Evolutionary conservation across 2,888 invertebrate genomes (phyloP), one percentile per base, ranked within the genome.

Genomic region (Coecobrya sp.): DNA sequence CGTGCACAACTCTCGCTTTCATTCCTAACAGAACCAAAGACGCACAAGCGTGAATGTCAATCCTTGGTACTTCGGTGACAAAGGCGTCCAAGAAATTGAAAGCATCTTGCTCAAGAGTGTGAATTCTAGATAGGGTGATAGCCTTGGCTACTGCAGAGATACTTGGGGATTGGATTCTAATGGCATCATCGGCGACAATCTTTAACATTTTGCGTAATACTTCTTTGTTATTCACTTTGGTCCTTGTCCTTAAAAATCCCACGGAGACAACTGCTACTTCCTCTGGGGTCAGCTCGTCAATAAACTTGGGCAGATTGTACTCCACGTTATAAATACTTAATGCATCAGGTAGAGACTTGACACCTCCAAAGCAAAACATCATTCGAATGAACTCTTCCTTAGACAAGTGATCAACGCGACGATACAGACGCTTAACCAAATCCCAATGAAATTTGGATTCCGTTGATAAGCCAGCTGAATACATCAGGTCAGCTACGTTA

Each of bases 161-260:
- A 11, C 97, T 96, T n/a, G 97, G 97, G 95, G 97, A 97, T 95
- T 97, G 96, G 13, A 97, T 96, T 7, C 95, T 96, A 36, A 96
- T 95, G 22, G 96, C 95, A 93, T 97, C 96, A 10, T 96, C 95
- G 13, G 96, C 96, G 0, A 97, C 95, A 95, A 96, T 96, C 2
- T 96, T 94, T 52, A 97, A 96, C 0, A 97, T 96, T 84, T 96
- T 96, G 0, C 95, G 94, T 0, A 97, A 89, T 59, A 97, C 95
- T 0, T 95, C 95, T 0, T 95, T 94, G 95, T 96, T 96, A 93
- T 96, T 96, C 76, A 98, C 96, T 16, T 96, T 96, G 0, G 97
- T 97, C 96, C 97, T 96, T 22, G 97, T 97, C 96, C 98, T 98
- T 95, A 98, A 98, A 95, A 97, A 98, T 0, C 97, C 98, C 97